These are phyloP conservation scores for Neuroscelio doddi DNA, from an alignment of 2,888 invertebrate species.

Conservation along the genomic window DNA sequence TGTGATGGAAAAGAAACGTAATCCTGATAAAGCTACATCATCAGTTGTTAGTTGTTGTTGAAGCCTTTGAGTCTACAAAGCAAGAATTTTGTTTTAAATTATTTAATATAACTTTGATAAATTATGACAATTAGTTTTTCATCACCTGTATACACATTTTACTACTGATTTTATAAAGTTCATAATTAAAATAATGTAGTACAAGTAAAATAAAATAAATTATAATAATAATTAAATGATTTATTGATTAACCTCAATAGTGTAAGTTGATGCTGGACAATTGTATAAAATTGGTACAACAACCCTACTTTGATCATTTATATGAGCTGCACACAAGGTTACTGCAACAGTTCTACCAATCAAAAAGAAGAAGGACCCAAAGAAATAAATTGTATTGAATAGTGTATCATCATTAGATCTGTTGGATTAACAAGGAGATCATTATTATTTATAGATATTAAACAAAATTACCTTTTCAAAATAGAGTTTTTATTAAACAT, in stretches of 20 bases:
- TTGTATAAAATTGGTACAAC: conserved; percentile 71
- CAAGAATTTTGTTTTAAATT: not conserved
- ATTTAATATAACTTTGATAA: conserved; percentile 7
- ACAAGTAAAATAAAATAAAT: too few species aligned
- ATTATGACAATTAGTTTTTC: too few species aligned
- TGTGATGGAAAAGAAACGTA: conserved; percentile 75
- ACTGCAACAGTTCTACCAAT: conserved; percentile 72
- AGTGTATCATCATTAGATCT: conserved; percentile 54
- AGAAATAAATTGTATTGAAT: conserved; percentile 72
- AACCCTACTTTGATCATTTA: conserved; percentile 71
- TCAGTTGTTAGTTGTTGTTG: conserved; percentile 68
- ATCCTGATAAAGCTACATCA: conserved; percentile 73
- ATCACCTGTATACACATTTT: too few species aligned
- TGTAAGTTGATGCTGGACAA: conserved; percentile 70
- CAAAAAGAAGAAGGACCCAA: conserved; percentile 73
- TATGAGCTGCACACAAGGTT: conserved; percentile 72
- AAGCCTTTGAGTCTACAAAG: conserved; percentile 66
- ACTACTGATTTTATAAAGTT: too few species aligned
- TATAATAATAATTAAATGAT: not conserved
- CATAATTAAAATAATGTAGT: too few species aligned
- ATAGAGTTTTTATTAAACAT: too few species aligned
- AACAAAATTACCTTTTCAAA: too few species aligned
- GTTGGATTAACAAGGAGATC: conserved; percentile 14
- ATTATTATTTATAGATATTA: conserved; percentile 1
- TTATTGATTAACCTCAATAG: conserved; percentile 69